phyloP scores from a whole-genome alignment of 2,888 invertebrate species.

The Philaethria dido region DNA sequence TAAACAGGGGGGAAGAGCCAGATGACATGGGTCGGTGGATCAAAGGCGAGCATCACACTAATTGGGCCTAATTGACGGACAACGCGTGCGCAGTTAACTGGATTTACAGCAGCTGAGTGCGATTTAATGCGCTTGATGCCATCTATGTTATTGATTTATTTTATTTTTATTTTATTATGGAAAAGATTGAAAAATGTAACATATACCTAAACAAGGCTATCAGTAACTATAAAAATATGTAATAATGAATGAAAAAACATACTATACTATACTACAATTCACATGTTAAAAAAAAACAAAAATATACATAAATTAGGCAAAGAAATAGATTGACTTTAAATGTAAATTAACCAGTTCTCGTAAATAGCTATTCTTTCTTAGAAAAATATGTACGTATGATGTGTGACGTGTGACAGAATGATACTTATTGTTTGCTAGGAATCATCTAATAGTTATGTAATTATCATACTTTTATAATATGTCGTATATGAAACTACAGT shows the following conservation, averaged over 20 bases:
- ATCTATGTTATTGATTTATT: slow-evolving; percentile 11
- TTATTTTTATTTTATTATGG: background rate
- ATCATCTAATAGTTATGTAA: slow-evolving; percentile 4
- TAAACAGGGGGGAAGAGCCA: slow-evolving; percentile 11
- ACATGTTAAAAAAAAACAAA: too few relatives aligned
- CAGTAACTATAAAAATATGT: too few relatives aligned
- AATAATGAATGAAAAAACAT: too few relatives aligned
- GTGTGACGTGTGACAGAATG: background rate
- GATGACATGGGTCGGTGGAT: slow-evolving; percentile 57
- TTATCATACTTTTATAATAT: slow-evolving; percentile 19
- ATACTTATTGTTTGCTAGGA: background rate
- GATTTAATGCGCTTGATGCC: slow-evolving; percentile 29
- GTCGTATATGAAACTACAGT: slow-evolving; percentile 40
- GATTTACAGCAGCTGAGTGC: slow-evolving; percentile 65
- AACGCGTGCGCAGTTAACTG: slow-evolving; percentile 66
- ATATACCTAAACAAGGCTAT: too few relatives aligned
- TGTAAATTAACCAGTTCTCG: too few relatives aligned
- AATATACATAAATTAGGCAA: too few relatives aligned
- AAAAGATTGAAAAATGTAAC: background rate
- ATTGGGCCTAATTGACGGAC: slow-evolving; percentile 73
- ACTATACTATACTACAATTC: too few relatives aligned
- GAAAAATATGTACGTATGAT: background rate
- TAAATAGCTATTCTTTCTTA: background rate
- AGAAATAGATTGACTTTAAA: too few relatives aligned
- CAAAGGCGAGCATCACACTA: slow-evolving; percentile 64